Evolutionary conservation across 2,888 invertebrate genomes (phyloP), one percentile per base, ranked within the genome.

Genomic region (Brassicogethes aeneus): DNA sequence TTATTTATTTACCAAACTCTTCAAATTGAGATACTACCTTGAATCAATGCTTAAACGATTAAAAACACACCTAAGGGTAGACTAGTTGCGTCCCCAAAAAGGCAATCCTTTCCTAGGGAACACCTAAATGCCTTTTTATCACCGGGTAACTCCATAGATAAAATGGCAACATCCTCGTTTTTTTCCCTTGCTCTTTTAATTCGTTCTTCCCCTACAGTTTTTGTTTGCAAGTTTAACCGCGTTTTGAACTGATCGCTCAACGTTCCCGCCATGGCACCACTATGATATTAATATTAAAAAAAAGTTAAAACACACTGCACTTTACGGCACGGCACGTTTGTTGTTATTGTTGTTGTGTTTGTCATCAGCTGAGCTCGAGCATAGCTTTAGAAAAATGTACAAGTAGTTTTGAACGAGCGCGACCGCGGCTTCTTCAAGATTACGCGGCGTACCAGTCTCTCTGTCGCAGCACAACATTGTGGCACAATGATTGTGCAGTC

Each of bases 161-260:
- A 71, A 55, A 91, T 80, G 39, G 90, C 90, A 45, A 90, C 80
- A 70, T 91, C 91, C 70, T 90, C 89, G 68, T 88, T 86, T 62
- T 81, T 81, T 57, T 87, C 85, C 69, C 81, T 77, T 46, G 88
- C 86, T 61, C 79, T 76, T 54, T 79, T 76, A 59, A 88, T 86
- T 63, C 86, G 74, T 12, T 88, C 87, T 58, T 84, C 84, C n/a
- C 87, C 87, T 38, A 85, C 82, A 29, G 82, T 87, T 72, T 85
- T 87, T 37, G 82, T 82, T 51, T 79, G 80, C 63, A 88, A 72
- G 66, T 82, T 67, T 47, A 84, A 69, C 52, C 79, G 74, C 42
- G 82, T 75, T 67, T 83, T 83, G 62, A 89, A 76, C 64, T 87
- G 81, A 57, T 84, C 83, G 71, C 85, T 83, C 59, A 88, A 69